Percentiles rank a stretch among this genome's conserved stretches.
These are phyloP conservation scores for Pao palembangensis DNA, from an alignment of 2,113 vertebrate species.

Conservation along the genomic window DNA sequence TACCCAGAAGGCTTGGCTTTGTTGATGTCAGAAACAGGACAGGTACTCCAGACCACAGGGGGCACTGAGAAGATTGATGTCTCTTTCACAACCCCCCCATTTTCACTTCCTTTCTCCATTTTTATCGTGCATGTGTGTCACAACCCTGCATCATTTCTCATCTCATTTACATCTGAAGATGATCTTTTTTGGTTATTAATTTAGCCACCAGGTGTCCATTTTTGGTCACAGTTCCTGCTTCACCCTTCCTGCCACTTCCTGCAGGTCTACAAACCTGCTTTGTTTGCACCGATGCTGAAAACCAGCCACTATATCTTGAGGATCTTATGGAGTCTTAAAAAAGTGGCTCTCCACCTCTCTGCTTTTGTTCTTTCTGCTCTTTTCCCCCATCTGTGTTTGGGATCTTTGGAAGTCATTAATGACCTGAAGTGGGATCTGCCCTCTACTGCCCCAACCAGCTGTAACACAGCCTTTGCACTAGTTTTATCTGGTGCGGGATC, in stretches of 20 bases:
- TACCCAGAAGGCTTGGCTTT: conserved; percentile 71
- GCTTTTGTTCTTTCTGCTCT: background rate
- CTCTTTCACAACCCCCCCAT: conserved; percentile 34
- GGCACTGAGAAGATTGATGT: conserved; percentile 61
- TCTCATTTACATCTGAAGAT: conserved; percentile 12
- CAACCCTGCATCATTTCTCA: background rate
- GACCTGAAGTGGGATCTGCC: conserved; percentile 63
- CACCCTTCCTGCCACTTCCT: background rate
- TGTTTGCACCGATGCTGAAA: conserved; percentile 1
- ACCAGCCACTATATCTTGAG: conserved; percentile 1
- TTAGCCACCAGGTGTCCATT: too few relatives aligned
- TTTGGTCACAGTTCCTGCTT: background rate
- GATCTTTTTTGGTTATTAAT: background rate
- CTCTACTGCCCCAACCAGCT: conserved; percentile 61
- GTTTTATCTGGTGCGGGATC: conserved; percentile 56
- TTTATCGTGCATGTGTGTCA: conserved; percentile 16
- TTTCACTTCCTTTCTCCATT: conserved; percentile 23
- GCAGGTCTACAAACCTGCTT: background rate
- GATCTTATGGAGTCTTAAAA: background rate
- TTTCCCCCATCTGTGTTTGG: conserved; percentile 1
- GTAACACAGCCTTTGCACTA: conserved; percentile 56
- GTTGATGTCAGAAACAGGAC: conserved; percentile 69
- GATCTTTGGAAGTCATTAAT: conserved; percentile 52
- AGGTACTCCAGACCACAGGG: conserved; percentile 64
- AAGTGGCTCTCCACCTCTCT: conserved; percentile 3